phyloP scores from a whole-genome alignment of 1,140 invertebrate species.

The Thrips palmi region DNA sequence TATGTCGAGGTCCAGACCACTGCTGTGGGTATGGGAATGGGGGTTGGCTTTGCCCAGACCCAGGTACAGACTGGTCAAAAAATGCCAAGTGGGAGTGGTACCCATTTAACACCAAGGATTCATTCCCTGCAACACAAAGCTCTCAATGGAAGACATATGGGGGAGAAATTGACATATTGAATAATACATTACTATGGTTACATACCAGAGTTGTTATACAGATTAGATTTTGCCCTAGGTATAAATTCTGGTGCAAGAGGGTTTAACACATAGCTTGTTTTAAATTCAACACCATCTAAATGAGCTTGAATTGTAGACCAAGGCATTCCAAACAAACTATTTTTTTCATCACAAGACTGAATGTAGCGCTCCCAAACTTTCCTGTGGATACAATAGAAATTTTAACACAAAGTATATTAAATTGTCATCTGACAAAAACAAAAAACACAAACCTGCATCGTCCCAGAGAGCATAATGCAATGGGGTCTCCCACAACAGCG shows the following conservation, averaged over 20 bases:
- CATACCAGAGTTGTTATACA: too few relatives aligned
- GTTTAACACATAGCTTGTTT: conserved; percentile 57
- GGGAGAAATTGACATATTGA: background rate
- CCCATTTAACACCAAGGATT: conserved; percentile 1
- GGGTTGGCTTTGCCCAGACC: conserved; percentile 13
- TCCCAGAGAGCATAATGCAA: conserved; percentile 66
- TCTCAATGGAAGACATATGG: background rate
- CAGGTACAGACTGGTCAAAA: conserved; percentile 1
- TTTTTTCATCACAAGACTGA: conserved; percentile 48
- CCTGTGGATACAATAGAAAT: conserved; percentile 21
- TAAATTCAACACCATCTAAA: conserved; percentile 51
- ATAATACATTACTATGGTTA: conserved; percentile 10
- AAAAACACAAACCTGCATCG: conserved; percentile 39
- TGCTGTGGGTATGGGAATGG: background rate
- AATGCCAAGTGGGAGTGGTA: background rate
- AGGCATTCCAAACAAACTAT: conserved; percentile 58
- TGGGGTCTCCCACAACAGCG: conserved; percentile 71
- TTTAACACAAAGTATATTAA: conserved; percentile 2
- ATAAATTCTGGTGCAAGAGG: conserved; percentile 67
- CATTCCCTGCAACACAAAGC: background rate
- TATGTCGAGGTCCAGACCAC: too few relatives aligned
- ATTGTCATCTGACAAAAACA: background rate
- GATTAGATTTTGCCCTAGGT: too few relatives aligned
- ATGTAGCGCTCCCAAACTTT: conserved; percentile 73
- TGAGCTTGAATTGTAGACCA: conserved; percentile 44